Evolutionary conservation across 2,113 vertebrate species (phyloP).

Genomic region (Cisticola juncidis): DNA sequence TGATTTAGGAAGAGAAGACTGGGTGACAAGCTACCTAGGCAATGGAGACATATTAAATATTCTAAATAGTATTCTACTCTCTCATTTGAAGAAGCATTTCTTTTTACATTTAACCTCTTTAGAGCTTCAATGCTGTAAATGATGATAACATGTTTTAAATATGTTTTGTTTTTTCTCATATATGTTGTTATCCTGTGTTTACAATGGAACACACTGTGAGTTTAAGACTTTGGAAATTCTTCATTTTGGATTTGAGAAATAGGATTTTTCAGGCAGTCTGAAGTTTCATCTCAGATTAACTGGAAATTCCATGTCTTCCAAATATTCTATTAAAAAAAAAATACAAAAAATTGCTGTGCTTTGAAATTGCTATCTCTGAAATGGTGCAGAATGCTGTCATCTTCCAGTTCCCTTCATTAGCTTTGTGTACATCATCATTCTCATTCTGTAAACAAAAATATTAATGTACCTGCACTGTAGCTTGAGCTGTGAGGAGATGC

Average conservation of each 20-base stretch:
- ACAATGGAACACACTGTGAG: not conserved
- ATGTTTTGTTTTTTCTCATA: not conserved
- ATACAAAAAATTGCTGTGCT: not conserved
- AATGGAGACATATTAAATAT: not conserved
- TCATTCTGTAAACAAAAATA: not conserved
- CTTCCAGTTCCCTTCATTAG: not conserved
- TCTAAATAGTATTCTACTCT: not conserved
- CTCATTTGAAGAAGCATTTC: not conserved
- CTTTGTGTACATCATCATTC: not conserved
- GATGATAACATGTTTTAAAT: not conserved
- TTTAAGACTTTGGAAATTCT: not conserved
- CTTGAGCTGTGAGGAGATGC: not conserved
- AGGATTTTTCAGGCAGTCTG: not conserved
- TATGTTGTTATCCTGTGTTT: not conserved
- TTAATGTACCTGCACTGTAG: not conserved
- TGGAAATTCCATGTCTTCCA: not conserved
- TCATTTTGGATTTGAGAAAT: not conserved
- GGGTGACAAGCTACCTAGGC: not conserved
- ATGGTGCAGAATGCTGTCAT: not conserved
- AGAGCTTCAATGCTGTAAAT: not conserved
- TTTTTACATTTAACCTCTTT: not conserved
- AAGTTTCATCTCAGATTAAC: not conserved
- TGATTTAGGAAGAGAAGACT: not conserved
- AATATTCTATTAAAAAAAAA: not conserved
- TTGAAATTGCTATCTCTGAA: not conserved